These are phyloP conservation scores for Chloropsis hardwickii DNA, from an alignment of 2,113 vertebrate species.

Conservation along the genomic window DNA sequence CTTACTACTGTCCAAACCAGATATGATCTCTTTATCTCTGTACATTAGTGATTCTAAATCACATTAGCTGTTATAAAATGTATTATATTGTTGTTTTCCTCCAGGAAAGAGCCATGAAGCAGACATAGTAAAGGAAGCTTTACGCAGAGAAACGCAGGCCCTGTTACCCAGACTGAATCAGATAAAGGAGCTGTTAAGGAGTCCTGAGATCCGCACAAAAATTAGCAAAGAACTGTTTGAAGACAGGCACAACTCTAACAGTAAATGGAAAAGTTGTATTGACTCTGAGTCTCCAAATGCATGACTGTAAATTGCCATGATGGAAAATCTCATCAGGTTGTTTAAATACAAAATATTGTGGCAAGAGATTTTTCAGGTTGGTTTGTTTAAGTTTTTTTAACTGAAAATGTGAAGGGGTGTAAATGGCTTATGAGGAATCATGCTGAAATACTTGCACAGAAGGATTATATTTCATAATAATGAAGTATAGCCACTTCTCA, in stretches of 20 bases:
- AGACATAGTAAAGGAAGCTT: constrained; percentile 73
- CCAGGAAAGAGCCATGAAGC: constrained; percentile 75
- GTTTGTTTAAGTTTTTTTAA: neutral
- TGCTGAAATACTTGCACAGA: neutral
- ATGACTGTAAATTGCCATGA: constrained; percentile 1
- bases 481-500: neutral
- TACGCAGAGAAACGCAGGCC: constrained; percentile 72
- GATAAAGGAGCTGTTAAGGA: constrained; percentile 78
- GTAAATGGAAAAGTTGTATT: constrained; percentile 11
- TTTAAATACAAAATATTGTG: neutral
- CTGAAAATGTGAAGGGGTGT: neutral
- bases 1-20: neutral
- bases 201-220: constrained; percentile 72
- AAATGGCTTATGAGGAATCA: neutral
- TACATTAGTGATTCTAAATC: constrained; percentile 17
- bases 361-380: neutral
- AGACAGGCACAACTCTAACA: constrained; percentile 32
- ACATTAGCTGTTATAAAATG: constrained; percentile 50
- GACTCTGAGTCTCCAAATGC: neutral
- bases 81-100: constrained; percentile 70
- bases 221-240: constrained; percentile 78
- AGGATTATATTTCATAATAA: neutral
- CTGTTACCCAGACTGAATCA: constrained; percentile 73
- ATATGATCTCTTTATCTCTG: neutral
- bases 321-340: neutral